Evolutionary conservation across 2,888 invertebrate genomes (phyloP), one percentile per base, ranked within the genome.

Genomic region (Minunthozetes semirufus): DNA sequence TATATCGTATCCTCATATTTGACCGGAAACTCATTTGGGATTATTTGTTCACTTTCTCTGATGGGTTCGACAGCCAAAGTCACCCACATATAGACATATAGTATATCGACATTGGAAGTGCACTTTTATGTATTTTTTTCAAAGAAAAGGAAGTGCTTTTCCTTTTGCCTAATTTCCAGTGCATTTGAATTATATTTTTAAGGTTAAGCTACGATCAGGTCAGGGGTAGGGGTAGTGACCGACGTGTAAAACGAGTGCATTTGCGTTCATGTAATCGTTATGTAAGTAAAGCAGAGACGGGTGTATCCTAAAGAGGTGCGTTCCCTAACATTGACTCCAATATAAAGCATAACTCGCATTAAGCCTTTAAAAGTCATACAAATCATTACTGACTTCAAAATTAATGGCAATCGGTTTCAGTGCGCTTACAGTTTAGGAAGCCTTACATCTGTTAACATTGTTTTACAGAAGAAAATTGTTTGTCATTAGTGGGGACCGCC

Each of bases 131-230:
- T 56, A 11, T 56, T n/a, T 22, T 56, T 33, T 25, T 63, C 61
- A 63, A 63, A 63, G 61, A 63, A 63, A 63, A 63, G 61, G 61
- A 63, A 63, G 61, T 63, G 29, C 29, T 63, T 63, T 63, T 63
- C 61, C 61, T 63, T 63, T 63, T 63, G 1, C 61, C 29, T 63
- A 63, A 63, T 63, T 63, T 63, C 29, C 13, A 63, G 25, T 63
- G 29, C 61, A 63, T 27, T 29, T 63, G 29, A 63, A 33, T 63
- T 63, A 63, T 29, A 63, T 25, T 3, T 63, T 63, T 63, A 63
- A 63, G 61, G 61, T 29, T 63, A 63, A 63, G 29, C 61, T 25
- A 63, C 33, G 27, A 11, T 29, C 15, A 33, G 61, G 61, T 63
- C 61, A 63, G 61, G 61, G 61, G 56, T 56, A 56, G 56, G n/a